Evolutionary conservation across 2,797 vertebrate species (phyloP).

Genomic region (Microctenopoma steveboyesi): DNA sequence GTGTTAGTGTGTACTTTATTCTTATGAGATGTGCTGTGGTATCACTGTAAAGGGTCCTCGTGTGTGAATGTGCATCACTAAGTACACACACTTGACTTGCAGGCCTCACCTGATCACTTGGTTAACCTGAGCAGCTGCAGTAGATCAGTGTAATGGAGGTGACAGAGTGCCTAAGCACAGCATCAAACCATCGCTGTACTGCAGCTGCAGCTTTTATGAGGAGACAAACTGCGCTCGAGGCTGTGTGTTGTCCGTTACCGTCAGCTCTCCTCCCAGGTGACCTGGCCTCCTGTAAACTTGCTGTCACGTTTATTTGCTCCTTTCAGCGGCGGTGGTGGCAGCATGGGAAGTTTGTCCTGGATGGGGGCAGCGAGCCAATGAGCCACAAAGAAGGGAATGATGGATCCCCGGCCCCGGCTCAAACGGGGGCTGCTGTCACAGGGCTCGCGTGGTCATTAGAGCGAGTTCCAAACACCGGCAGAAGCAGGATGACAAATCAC

Average conservation of each 20-base stretch:
- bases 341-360: constrained; percentile 65
- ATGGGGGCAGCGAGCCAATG: constrained; percentile 65
- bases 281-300: constrained; percentile 66
- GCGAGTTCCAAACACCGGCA: constrained; percentile 58
- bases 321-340: constrained; percentile 32
- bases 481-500: constrained; percentile 69
- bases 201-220: constrained; percentile 33
- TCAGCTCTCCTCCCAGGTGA: constrained; percentile 62
- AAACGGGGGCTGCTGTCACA: constrained; percentile 66
- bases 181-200: constrained; percentile 26
- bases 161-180: constrained; percentile 7
- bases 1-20: too few relatives aligned
- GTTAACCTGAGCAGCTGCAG: constrained; percentile 4
- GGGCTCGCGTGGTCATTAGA: constrained; percentile 65
- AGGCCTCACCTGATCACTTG: neutral
- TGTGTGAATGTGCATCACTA: neutral
- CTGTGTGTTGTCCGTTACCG: constrained; percentile 69
- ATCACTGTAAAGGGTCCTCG: neutral
- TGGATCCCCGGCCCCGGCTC: constrained; percentile 73
- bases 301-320: constrained; percentile 78
- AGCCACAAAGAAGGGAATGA: constrained; percentile 75
- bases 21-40: too few relatives aligned
- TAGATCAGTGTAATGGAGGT: constrained; percentile 27
- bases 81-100: neutral
- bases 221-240: constrained; percentile 70